Base-by-base conservation (phyloP, 2,797 vertebrate species). In the Taeniopygia guttata region DNA sequence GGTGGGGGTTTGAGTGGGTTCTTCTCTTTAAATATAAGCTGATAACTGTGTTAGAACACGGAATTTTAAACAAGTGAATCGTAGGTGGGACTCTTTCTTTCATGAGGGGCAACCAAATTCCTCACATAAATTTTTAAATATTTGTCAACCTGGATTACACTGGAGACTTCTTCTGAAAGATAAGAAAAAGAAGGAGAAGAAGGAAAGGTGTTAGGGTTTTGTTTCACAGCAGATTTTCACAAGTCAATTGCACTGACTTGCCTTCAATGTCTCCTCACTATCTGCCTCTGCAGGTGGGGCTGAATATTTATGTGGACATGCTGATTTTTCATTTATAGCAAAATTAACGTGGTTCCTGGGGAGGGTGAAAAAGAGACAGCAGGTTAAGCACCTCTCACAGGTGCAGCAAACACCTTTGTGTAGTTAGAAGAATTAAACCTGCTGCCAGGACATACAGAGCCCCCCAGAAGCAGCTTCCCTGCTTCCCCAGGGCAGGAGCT, bases 241-340 rank as follows among this genome's bases (percentile, higher is more conserved):
- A 75, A 2, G 11, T 58, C 34, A 10, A 0, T 11, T 36, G 7
- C 20, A 32, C 21, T 23, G 27, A 7, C 13, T 77, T 10, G 0
- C 9, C n/a, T 48, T 73, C 49, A 15, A 1, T 18, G 21, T 10
- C 43, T 78, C 45, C 10, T 26, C 63, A 12, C n/a, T 23, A 3
- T 32, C 63, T 78, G 34, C 34, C 60, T 23, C 26, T 46, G 40
- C 27, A n/a, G 13, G 6, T 51, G 20, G 38, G 36, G 38, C 36
- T 67, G 9, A 32, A 1, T 36, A 15, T 81, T 59, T 48, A 30
- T 7, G 19, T 8, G 13, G 23, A 29, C 1, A 0, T 8, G 22
- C 42, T 63, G 48, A n/a, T 29, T 68, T 63, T 63, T 64, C 32
- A 60, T 32, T 48, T 49, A 19, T 0, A 32, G 45, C 84, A 56